Conservation (phyloP, 2,888 invertebrate genomes). For the Himalopsyche anomala region DNA sequence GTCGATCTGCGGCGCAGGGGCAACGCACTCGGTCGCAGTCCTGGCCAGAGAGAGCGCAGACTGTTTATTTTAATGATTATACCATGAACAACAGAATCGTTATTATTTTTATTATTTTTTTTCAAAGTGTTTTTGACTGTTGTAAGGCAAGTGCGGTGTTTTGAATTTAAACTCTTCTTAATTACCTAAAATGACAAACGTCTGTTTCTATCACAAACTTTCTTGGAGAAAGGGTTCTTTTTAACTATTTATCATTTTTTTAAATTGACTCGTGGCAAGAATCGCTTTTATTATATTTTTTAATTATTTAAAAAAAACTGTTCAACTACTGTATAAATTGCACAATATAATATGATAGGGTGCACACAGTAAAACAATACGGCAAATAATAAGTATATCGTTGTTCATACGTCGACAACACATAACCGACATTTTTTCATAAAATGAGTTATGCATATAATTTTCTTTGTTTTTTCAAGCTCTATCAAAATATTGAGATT, state of each 20-base stretch:
- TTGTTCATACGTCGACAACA: too few species aligned
- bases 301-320: not conserved
- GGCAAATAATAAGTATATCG: too few species aligned
- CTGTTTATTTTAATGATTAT: constrained; percentile 65
- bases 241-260: constrained; percentile 28
- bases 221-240: constrained; percentile 5
- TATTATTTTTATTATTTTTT: constrained; percentile 60
- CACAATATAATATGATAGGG: too few species aligned
- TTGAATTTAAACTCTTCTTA: constrained; percentile 53
- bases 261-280: not conserved
- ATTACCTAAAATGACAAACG: constrained; percentile 57
- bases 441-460: too few species aligned
- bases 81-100: constrained; percentile 64
- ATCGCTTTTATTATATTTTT: not conserved
- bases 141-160: constrained; percentile 46
- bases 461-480: too few species aligned
- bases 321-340: not conserved
- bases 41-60: constrained; percentile 56
- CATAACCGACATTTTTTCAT: too few species aligned
- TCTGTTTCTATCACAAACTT: not conserved
- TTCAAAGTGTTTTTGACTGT: constrained; percentile 51
- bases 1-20: constrained; percentile 46
- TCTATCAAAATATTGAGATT: too few species aligned
- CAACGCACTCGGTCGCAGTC: constrained; percentile 61
- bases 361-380: too few species aligned